A percentile compares a stretch with the other conserved stretches of the same genome.
Conservation (phyloP, 2,797 vertebrate genomes). For the Halcyon smyrnensis region DNA sequence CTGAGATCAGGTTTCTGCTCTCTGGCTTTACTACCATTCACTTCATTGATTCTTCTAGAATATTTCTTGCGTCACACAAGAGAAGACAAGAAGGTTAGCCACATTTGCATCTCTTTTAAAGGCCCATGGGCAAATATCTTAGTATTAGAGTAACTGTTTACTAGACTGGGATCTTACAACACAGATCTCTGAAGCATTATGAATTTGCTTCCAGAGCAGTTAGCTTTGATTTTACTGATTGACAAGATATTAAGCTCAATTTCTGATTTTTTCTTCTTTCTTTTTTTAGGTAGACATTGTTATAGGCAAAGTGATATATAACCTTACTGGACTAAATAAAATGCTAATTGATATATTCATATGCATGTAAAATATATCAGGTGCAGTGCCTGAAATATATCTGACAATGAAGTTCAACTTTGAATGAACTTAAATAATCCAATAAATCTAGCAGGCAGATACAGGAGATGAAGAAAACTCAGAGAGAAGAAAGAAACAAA, state of each 20-base stretch:
- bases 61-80: not conserved
- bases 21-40: not conserved
- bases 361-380: not conserved
- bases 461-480: not conserved
- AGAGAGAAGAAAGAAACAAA: not conserved
- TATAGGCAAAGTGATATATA: not conserved
- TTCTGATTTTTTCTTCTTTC: not conserved
- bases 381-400: not conserved
- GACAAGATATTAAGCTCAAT: not conserved
- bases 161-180: not conserved
- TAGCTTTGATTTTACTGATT: not conserved
- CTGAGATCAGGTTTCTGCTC: conserved; percentile 3
- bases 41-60: conserved; percentile 14
- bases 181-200: not conserved
- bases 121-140: conserved; percentile 39
- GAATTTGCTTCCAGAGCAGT: not conserved
- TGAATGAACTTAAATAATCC: not conserved
- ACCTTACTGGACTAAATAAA: not conserved
- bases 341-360: not conserved
- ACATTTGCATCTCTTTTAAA: conserved; percentile 16
- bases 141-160: not conserved
- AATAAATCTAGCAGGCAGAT: not conserved
- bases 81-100: not conserved
- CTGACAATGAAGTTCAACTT: not conserved
- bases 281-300: not conserved